Evolutionary conservation across 2,113 vertebrate species (phyloP).

Genomic region (Talpa occidentalis): DNA sequence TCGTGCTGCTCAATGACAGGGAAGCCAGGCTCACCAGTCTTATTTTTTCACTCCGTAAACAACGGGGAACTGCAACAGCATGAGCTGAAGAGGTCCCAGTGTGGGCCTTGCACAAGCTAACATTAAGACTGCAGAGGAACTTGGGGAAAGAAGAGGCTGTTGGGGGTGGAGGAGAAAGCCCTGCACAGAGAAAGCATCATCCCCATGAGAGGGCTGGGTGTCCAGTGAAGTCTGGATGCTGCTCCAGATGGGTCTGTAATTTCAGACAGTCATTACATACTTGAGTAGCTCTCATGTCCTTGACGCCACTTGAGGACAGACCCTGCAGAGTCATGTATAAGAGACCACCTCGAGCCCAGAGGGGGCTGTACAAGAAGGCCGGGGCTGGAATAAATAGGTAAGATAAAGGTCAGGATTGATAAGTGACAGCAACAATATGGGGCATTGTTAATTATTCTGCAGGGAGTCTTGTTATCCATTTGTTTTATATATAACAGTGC

Average conservation of each 20-base stretch:
- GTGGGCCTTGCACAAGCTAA: background rate
- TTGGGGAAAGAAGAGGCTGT: background rate
- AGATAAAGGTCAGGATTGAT: constrained; percentile 4
- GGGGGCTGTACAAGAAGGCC: background rate
- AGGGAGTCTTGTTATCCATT: constrained; percentile 46
- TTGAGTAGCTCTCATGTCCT: background rate
- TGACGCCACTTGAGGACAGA: background rate
- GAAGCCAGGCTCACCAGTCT: background rate
- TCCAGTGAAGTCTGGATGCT: background rate
- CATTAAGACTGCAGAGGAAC: background rate
- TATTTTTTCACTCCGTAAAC: background rate
- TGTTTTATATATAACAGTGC: constrained; percentile 57
- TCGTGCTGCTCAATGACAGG: background rate
- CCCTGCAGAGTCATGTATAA: background rate
- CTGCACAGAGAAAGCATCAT: background rate
- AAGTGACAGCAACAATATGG: background rate
- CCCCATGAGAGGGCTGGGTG: background rate
- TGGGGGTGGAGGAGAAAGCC: background rate
- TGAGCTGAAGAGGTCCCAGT: background rate
- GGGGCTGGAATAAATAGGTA: background rate
- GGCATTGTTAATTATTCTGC: constrained; percentile 50
- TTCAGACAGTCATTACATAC: background rate
- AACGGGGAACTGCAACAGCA: background rate
- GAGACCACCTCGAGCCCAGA: background rate
- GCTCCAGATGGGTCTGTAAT: background rate